Evolutionary conservation across 2,797 vertebrate species (phyloP), one percentile per base, ranked within the genome.

Genomic region (Diplodus puntazzo): DNA sequence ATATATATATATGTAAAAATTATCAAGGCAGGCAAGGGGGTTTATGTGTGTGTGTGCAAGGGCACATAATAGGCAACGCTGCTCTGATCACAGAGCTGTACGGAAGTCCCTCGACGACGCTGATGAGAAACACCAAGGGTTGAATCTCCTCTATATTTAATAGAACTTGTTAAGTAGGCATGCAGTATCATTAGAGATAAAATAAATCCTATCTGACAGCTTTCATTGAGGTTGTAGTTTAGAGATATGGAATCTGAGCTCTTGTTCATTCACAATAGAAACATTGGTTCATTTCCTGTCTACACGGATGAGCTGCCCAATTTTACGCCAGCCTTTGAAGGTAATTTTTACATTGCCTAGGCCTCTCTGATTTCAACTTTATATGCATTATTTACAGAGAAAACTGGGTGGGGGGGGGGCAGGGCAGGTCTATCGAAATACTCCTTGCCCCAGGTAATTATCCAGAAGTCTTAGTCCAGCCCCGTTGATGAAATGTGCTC

Each of bases 221-320:
- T 82, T 85, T 67, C 75, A 82, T 10, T 70, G 75, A 75, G 69
- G 77, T 78, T 83, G 81, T 75, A 74, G 12, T 87, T 89, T 77
- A 57, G 43, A 72, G 67, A 88, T 84, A 81, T 63, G 58, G 62
- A 81, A 87, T 86, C 71, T 80, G 12, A 49, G 62, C 75, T 79
- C 67, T 83, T 87, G 63, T 80, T 88, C 49, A 63, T 83, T 73
- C 69, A 66, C 81, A 92, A 91, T 17, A 90, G 87, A 96, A 96
- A 95, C 92, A 96, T 91, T 76, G 81, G 94, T 96, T 96, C 94
- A 95, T 95, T 96, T 96, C 96, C 95, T 96, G 95, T 95, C 95
- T 96, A 95, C 96, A 95, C 95, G 95, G 96, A 95, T 94, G 96
- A 93, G 95, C 96, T 95, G 94, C 94, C 94, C 95, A 97, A 89